Conservation (phyloP, 1,140 invertebrate genomes). For the Sitophilus oryzae region DNA sequence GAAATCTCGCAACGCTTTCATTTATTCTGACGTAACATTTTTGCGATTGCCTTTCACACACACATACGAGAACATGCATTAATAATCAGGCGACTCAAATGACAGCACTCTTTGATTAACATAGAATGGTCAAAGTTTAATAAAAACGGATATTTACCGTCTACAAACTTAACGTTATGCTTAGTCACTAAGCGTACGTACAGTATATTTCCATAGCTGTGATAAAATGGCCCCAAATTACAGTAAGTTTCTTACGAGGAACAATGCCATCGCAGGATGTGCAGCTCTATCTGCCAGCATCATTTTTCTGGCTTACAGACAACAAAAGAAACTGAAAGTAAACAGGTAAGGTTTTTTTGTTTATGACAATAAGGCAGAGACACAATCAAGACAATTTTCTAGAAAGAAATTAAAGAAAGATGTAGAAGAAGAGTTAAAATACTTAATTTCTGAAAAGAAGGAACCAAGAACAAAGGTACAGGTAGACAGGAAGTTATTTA, state of each 20-base stretch:
- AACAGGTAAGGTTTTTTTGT: conserved; percentile 25
- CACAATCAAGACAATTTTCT: too few species aligned
- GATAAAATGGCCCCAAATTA: conserved; percentile 54
- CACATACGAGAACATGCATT: background rate
- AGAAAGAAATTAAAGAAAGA: conserved; percentile 32
- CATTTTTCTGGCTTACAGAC: conserved; percentile 49
- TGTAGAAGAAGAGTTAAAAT: conserved; percentile 65
- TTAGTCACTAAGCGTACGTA: background rate
- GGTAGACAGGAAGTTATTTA: conserved; percentile 78
- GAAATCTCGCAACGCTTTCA: conserved; percentile 13
- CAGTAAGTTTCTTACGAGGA: conserved; percentile 55
- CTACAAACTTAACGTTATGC: background rate
- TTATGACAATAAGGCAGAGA: too few species aligned
- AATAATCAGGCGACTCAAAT: background rate
- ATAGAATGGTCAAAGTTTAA: conserved; percentile 5
- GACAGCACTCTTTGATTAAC: background rate
- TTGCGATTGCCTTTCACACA: background rate
- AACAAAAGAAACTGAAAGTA: conserved; percentile 41
- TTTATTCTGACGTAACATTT: conserved; percentile 11
- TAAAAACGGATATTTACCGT: background rate
- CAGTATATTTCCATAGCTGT: background rate
- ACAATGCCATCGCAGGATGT: conserved; percentile 50
- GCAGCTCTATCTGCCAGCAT: conserved; percentile 51
- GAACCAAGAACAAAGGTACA: conserved; percentile 69
- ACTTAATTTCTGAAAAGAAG: conserved; percentile 68